phyloP scores from a whole-genome alignment of 2,888 invertebrate genomes.

The Heliconius cydno region DNA sequence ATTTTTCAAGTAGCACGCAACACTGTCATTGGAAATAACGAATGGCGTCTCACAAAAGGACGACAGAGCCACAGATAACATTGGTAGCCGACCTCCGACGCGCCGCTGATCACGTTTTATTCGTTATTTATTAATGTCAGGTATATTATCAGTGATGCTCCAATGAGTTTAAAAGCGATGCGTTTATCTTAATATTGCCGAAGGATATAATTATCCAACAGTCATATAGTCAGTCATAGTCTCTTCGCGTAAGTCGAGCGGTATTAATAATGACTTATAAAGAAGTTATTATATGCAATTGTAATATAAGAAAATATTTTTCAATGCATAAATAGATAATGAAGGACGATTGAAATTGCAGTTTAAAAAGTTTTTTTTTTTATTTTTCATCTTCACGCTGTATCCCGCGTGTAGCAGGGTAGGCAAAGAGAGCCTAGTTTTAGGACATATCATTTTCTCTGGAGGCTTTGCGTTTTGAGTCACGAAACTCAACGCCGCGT shows the following conservation, averaged over 20 bases:
- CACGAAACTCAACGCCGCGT: no score
- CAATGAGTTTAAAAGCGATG: slow-evolving; percentile 44
- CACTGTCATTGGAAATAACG: slow-evolving; percentile 37
- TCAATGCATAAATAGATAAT: slow-evolving; percentile 5
- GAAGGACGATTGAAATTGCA: not conserved
- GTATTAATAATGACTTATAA: slow-evolving; percentile 1
- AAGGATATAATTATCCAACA: slow-evolving; percentile 31
- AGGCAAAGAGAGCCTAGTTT: no score
- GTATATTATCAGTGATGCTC: slow-evolving; percentile 43
- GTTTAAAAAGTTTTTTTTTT: not conserved
- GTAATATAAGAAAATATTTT: not conserved
- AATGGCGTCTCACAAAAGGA: slow-evolving; percentile 39
- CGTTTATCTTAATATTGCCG: slow-evolving; percentile 38
- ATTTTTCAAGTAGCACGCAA: slow-evolving; percentile 29
- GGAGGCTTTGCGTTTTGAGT: no score
- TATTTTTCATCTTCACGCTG: no score
- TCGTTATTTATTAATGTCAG: slow-evolving; percentile 43
- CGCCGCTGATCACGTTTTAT: slow-evolving; percentile 42
- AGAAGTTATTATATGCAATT: not conserved
- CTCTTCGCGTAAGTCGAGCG: not conserved
- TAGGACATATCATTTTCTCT: no score
- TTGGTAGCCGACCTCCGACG: slow-evolving; percentile 40
- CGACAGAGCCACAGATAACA: slow-evolving; percentile 41
- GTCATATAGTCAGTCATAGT: slow-evolving; percentile 3
- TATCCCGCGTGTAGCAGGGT: no score